Conservation (phyloP, 2,113 vertebrate species). For the Choloepus hoffmanni region DNA sequence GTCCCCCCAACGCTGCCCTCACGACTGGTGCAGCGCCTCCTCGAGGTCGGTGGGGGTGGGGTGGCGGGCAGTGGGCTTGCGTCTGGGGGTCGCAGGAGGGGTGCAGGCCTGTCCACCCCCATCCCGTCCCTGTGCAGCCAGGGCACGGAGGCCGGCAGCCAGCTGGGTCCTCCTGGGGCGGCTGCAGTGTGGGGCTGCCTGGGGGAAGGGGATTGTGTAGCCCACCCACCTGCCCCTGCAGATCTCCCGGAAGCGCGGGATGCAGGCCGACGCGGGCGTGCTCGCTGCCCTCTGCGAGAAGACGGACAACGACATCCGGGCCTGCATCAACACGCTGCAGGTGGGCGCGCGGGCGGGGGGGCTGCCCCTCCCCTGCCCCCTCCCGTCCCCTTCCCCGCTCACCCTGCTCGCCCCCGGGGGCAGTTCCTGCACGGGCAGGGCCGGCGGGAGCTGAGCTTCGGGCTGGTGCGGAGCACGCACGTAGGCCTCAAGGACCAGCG, state of each 20-base stretch:
- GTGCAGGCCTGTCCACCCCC: neutral
- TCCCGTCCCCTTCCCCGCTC: neutral
- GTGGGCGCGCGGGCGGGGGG: conserved; percentile 78
- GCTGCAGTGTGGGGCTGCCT: neutral
- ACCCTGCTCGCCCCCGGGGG: fast-evolving
- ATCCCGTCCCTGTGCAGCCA: no score
- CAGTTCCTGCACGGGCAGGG: conserved; percentile 95
- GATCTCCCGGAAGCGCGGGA: conserved; percentile 90
- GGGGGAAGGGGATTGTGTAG: no score
- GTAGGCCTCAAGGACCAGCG: conserved; percentile 97
- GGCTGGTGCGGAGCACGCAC: conserved; percentile 88
- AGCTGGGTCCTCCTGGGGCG: no score
- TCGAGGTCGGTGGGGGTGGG: conserved; percentile 89
- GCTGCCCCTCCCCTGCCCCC: fast-evolving
- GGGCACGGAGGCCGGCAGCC: no score
- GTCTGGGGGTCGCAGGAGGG: neutral
- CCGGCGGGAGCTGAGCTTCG: conserved; percentile 89
- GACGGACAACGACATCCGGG: conserved; percentile 95
- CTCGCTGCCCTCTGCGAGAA: conserved; percentile 95
- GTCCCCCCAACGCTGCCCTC: conserved; percentile 93
- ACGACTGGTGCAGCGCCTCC: conserved; percentile 93
- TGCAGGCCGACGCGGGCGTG: conserved; percentile 89
- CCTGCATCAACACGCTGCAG: conserved; percentile 97
- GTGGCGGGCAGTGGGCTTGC: no score
- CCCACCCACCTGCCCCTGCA: conserved; percentile 63